These are phyloP conservation scores for Thomomys bottae DNA, from an alignment of 2,113 vertebrate species.

Conservation along the genomic window DNA sequence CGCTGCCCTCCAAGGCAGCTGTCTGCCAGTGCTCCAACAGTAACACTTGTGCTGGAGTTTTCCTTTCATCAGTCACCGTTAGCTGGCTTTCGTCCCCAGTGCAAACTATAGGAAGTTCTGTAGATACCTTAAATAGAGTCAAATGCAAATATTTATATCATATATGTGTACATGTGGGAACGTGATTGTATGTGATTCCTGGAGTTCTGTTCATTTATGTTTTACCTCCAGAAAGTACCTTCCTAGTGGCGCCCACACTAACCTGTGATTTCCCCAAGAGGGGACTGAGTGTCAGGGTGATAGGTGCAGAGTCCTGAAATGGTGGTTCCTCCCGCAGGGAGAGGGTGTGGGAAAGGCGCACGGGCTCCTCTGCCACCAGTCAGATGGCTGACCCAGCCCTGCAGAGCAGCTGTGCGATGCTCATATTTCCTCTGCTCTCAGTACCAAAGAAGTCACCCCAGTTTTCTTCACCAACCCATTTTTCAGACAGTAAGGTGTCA, in stretches of 20 bases:
- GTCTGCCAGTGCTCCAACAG: background rate
- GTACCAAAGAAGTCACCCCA: background rate
- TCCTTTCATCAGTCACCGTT: background rate
- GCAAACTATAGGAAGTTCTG: constrained; percentile 15
- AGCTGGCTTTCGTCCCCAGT: background rate
- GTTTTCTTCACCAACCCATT: constrained; percentile 2
- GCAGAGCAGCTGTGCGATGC: background rate
- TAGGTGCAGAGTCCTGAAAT: background rate
- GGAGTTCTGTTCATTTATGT: background rate
- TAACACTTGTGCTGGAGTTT: background rate
- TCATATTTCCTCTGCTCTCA: background rate
- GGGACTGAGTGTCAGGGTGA: background rate
- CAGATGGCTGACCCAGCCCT: background rate
- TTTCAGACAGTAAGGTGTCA: constrained; percentile 15
- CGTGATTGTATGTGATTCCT: background rate
- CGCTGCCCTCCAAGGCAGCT: constrained; percentile 32
- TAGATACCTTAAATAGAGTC: background rate
- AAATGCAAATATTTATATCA: background rate
- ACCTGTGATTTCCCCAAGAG: background rate
- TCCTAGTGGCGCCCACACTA: background rate
- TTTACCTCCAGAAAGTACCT: background rate
- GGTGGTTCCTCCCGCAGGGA: rapidly evolving
- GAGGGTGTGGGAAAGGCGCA: background rate
- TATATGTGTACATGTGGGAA: background rate
- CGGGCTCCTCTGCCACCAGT: background rate